A percentile compares a stretch with the other conserved stretches of the same genome.
Evolutionary conservation across 2,797 vertebrate genomes (phyloP).

Genomic region (Gephyroberyx darwinii): DNA sequence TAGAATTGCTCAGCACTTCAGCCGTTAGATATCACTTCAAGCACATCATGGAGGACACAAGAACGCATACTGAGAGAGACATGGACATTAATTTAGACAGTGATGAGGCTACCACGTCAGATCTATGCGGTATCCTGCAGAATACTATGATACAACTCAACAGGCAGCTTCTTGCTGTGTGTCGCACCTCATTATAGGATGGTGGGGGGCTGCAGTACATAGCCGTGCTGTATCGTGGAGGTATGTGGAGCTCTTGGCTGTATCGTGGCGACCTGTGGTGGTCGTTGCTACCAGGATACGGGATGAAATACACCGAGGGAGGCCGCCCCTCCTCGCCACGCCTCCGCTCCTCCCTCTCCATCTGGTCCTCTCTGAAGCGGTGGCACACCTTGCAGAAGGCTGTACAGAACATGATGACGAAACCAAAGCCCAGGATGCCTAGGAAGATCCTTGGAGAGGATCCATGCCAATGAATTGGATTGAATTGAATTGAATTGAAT

Average conservation of each 20-base stretch:
- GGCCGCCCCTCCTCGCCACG: not conserved
- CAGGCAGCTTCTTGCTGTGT: not conserved
- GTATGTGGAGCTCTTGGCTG: constrained; percentile 37
- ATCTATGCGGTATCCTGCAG: no score
- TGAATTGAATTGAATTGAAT: not conserved
- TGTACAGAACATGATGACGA: constrained; percentile 72
- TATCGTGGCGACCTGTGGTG: constrained; percentile 32
- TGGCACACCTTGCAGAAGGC: constrained; percentile 65
- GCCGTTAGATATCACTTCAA: no score
- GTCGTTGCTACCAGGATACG: constrained; percentile 44
- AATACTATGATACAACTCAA: no score
- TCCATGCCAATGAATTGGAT: no score
- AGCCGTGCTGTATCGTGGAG: constrained; percentile 25
- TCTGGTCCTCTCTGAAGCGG: constrained; percentile 50
- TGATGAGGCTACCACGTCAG: no score
- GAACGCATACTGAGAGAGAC: no score
- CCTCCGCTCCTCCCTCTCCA: constrained; percentile 46
- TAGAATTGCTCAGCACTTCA: no score
- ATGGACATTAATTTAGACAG: no score
- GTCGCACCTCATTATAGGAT: constrained; percentile 70
- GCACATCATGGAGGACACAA: no score
- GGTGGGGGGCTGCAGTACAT: constrained; percentile 60
- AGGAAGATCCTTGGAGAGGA: constrained; percentile 66
- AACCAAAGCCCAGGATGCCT: constrained; percentile 65
- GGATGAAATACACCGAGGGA: constrained; percentile 69